A percentile compares a stretch with the other conserved stretches of the same genome.
Conservation (phyloP, 2,797 vertebrate species). For the Manis crassicaudata region DNA sequence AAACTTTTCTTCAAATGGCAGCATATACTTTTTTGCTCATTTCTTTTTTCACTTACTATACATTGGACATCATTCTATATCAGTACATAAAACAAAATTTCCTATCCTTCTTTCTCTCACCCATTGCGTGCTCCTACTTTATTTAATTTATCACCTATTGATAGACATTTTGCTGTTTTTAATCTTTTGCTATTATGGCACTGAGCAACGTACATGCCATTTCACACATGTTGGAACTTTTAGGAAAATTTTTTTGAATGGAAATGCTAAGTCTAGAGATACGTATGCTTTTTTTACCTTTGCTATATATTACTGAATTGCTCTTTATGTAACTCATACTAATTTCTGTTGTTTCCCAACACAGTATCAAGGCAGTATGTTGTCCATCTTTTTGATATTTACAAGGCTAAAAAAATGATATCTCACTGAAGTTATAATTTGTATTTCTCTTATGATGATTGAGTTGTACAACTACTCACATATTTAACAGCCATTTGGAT, state of each 20-base stretch:
- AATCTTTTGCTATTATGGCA: not conserved
- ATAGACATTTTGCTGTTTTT: not conserved
- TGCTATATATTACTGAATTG: not conserved
- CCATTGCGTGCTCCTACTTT: not conserved
- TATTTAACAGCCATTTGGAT: not conserved
- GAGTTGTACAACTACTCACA: not conserved
- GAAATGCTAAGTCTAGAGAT: not conserved
- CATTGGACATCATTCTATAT: not conserved
- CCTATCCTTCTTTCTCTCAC: not conserved
- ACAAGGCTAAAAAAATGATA: not conserved
- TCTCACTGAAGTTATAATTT: not conserved
- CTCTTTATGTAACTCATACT: not conserved
- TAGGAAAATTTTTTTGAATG: not conserved
- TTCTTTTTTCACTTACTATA: not conserved
- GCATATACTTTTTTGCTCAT: not conserved
- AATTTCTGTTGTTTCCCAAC: not conserved
- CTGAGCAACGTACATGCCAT: not conserved
- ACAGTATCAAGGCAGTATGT: not conserved
- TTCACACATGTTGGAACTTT: not conserved
- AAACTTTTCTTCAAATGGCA: constrained; percentile 1
- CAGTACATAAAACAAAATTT: not conserved
- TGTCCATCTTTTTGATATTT: not conserved
- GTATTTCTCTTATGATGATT: not conserved
- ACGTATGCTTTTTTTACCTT: constrained; percentile 13
- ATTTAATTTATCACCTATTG: not conserved